Conservation (phyloP, 2,113 vertebrate species). For the Rynchops niger region DNA sequence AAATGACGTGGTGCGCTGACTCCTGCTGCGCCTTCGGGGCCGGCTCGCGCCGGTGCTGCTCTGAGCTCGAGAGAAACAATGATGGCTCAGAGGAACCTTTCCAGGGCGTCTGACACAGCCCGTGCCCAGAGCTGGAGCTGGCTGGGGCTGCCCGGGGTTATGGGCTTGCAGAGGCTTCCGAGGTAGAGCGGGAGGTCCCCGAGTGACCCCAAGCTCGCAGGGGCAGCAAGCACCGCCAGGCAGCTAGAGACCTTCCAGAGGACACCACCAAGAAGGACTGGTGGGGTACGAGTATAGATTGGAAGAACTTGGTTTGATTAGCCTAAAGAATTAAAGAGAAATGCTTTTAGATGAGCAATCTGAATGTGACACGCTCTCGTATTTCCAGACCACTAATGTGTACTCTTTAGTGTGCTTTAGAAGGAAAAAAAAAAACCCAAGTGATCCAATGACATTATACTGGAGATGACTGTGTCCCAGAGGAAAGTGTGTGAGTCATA, state of each 20-base stretch:
- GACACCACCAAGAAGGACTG: no score
- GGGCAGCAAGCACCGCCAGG: neutral
- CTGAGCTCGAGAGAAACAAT: fast-evolving
- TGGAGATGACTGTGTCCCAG: neutral
- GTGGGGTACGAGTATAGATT: neutral
- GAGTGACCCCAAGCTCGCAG: neutral
- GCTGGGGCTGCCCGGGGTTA: no score
- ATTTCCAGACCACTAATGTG: fast-evolving
- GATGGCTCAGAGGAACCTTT: neutral
- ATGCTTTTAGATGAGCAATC: neutral
- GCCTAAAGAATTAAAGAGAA: neutral
- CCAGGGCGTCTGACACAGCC: no score
- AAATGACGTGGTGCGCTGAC: fast-evolving
- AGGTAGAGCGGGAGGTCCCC: neutral
- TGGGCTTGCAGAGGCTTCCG: neutral
- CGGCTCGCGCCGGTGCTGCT: fast-evolving
- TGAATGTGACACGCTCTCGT: fast-evolving
- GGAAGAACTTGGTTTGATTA: neutral
- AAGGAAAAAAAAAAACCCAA: fast-evolving
- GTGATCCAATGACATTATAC: fast-evolving
- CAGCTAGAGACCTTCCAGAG: neutral
- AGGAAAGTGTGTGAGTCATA: neutral
- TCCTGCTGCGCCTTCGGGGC: fast-evolving
- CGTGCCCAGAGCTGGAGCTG: neutral
- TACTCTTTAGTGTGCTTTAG: neutral